These are phyloP conservation scores for Eupeodes corollae DNA, from an alignment of 1,140 invertebrate genomes.

Conservation along the genomic window DNA sequence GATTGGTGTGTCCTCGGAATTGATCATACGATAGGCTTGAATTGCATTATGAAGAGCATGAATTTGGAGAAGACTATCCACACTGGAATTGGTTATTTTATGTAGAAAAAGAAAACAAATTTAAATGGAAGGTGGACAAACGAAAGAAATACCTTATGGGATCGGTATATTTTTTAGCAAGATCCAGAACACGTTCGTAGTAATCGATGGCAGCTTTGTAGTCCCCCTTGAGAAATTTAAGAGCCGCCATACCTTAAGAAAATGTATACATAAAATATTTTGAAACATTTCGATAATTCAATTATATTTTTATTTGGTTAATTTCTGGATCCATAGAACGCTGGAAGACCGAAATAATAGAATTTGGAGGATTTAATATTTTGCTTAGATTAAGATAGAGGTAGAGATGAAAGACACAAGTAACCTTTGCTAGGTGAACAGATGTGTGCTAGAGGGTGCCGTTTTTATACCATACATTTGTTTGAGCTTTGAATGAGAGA, in stretches of 20 bases:
- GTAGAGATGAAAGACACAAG: too few species aligned
- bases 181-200: slow-evolving; percentile 46
- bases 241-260: slow-evolving; percentile 42
- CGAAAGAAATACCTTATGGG: slow-evolving; percentile 18
- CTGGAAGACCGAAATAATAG: too few species aligned
- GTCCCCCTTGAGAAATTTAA: slow-evolving; percentile 48
- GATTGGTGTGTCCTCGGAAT: background rate
- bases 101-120: too few species aligned
- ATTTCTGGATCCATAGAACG: too few species aligned
- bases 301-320: too few species aligned
- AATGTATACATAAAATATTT: background rate
- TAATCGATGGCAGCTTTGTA: slow-evolving; percentile 44
- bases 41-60: slow-evolving; percentile 58
- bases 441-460: too few species aligned
- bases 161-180: slow-evolving; percentile 22
- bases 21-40: slow-evolving; percentile 10
- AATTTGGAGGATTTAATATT: too few species aligned
- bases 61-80: slow-evolving; percentile 46
- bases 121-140: background rate
- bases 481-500: too few species aligned
- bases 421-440: too few species aligned
- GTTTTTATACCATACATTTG: too few species aligned
- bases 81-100: slow-evolving; percentile 10
- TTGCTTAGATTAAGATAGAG: too few species aligned
- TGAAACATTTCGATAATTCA: background rate